A percentile compares a stretch with the other conserved stretches of the same genome.
phyloP scores from a whole-genome alignment of 2,797 vertebrate genomes.

The Takifugu ocellatus region DNA sequence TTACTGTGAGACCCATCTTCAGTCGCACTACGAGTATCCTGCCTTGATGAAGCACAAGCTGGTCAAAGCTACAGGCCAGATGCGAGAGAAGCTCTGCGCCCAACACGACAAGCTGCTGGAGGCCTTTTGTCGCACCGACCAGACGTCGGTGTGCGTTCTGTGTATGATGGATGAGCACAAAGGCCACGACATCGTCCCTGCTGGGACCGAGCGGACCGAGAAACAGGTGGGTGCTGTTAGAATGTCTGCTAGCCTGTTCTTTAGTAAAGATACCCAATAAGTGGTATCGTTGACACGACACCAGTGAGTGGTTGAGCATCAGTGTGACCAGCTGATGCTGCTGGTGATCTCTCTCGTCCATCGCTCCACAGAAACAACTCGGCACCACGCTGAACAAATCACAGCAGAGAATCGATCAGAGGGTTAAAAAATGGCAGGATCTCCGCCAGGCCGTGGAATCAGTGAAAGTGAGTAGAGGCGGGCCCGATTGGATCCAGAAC shows the following conservation, averaged over 20 bases:
- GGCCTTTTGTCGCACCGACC: slow-evolving; percentile 83
- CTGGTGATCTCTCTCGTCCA: background rate
- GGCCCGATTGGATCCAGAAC: background rate
- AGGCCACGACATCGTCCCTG: slow-evolving; percentile 73
- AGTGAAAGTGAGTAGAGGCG: slow-evolving; percentile 59
- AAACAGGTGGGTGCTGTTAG: slow-evolving; percentile 78
- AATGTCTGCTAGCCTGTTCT: background rate
- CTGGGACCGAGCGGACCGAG: slow-evolving; percentile 80
- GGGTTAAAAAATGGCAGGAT: slow-evolving; percentile 78
- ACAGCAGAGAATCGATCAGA: slow-evolving; percentile 76
- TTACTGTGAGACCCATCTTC: slow-evolving; percentile 86
- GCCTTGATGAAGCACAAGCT: slow-evolving; percentile 88
- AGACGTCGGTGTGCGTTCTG: slow-evolving; percentile 83
- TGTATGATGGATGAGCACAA: slow-evolving; percentile 90
- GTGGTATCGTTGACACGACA: background rate
- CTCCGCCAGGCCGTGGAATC: slow-evolving; percentile 72
- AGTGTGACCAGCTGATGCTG: too few relatives aligned
- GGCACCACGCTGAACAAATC: slow-evolving; percentile 70
- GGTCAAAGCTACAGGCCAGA: slow-evolving; percentile 81
- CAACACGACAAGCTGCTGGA: slow-evolving; percentile 88
- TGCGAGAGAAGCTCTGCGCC: slow-evolving; percentile 84
- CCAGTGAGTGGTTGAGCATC: too few relatives aligned
- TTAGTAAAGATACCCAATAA: background rate
- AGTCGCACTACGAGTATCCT: slow-evolving; percentile 85
- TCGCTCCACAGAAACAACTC: slow-evolving; percentile 72